Evolutionary conservation across 2,797 vertebrate species (phyloP), one percentile per base, ranked within the genome.

Genomic region (Enteromius radiatus): DNA sequence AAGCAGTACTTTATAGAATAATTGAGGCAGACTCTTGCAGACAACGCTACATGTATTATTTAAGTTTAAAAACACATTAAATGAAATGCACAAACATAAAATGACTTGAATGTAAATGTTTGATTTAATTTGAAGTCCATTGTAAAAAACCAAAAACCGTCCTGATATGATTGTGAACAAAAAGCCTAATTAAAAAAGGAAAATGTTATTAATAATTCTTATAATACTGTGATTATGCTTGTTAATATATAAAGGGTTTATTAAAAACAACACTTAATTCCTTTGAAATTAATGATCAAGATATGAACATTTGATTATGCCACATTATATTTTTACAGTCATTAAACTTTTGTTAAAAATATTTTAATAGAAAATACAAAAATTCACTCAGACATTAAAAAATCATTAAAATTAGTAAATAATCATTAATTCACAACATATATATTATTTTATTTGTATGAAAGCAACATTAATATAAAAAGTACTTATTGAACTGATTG

Each of bases 1-100:
- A 73, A 81, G 70, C 15, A 21, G 31, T 31, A 41, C 12, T 63
- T 81, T 19, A 65, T 49, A 63, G 21, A 64, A 63, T 63, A 26
- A 54, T 63, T 81, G n/a, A 26, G 28, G 4, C 21, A 59, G 61
- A 23, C n/a, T 65, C 3, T 43, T 45, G 36, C 2, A n/a, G n/a
- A n/a, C n/a, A n/a, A n/a, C n/a, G n/a, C n/a, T 4, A 10, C 14
- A 45, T 45, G 43, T 14, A 43, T 12, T 43, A 43, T 43, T 43
- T 43, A 43, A 43, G 3, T 33, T 33, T 33, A 33, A 8, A 71
- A 21, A 73, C 21, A 12, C 17, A 73, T 52, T 12, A 19, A 28
- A 47, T 69, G 38, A 3, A 70, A 19, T 69, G 43, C 2, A 43
- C 65, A 41, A 43, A 43, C 2, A 15, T 23, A 28, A 14, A 28